Evolutionary conservation across 2,797 vertebrate genomes (phyloP), one percentile per base, ranked within the genome.

Genomic region (Sebastes nivosus): DNA sequence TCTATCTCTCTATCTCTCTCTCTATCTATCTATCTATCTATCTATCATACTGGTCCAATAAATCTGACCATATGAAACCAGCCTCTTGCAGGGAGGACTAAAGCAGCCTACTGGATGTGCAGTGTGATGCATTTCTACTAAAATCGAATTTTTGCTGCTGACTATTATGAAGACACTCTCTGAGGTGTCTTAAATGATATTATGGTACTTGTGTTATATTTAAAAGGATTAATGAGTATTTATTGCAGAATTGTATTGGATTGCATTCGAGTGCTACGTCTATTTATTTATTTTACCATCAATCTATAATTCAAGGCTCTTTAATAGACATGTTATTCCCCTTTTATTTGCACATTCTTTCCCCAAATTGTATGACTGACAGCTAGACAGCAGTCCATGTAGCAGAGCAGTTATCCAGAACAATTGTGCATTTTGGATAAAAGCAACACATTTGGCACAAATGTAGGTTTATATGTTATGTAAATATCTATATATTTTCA

Each of bases 1-100:
- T 34, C 32, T 10, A 0, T 32, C 32, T 3, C 1, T 34, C 32
- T 10, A 0, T 10, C 32, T 11, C 1, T 34, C 0, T 34, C 1
- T 11, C 9, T 34, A 0, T 34, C 32, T 11, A 11, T 11, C 34
- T 34, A 0, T 34, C 32, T 34, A 11, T 34, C 34, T 11, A 0
- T 34, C 32, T 3, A 10, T 16, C 2, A 42, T 42, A 42, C 12
- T 1, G 6, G 38, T 13, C 38, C 38, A 16, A 46, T 46, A 46
- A 46, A 18, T 16, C 42, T 46, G 42, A 46, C 14, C 6, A 36
- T 34, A 27, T 16, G 16, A 55, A n/a, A 30, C 36, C 29, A 67
- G 11, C 34, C 60, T 24, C 29, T 14, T 30, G 7, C 36, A 52
- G 18, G 24, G 6, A 58, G 20, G 34, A 59, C 9, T 38, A 34